Evolutionary conservation across 2,797 vertebrate genomes (phyloP).

Genomic region (Sciurus vulgaris): DNA sequence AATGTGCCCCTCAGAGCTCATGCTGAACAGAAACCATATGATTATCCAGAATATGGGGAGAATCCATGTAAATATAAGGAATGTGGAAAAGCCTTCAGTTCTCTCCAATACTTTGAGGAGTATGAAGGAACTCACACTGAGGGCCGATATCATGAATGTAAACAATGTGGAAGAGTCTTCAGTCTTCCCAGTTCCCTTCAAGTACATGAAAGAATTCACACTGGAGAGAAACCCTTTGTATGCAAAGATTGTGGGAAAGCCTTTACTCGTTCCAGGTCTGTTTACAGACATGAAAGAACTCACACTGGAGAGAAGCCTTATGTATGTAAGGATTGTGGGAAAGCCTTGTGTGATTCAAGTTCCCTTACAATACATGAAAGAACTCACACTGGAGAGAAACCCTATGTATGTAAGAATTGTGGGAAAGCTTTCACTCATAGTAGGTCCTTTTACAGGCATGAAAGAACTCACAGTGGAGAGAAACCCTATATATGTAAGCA

Average conservation of each 20-base stretch:
- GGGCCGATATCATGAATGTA: neutral
- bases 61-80: neutral
- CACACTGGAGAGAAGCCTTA: slow-evolving; percentile 58
- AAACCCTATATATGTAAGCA: slow-evolving; percentile 65
- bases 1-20: neutral
- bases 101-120: neutral
- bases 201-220: neutral
- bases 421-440: neutral
- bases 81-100: neutral
- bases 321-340: slow-evolving; percentile 9
- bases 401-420: neutral
- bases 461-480: slow-evolving; percentile 40
- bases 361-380: neutral
- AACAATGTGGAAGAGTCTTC: neutral
- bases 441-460: slow-evolving; percentile 46
- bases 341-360: neutral
- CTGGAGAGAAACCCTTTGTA: slow-evolving; percentile 25
- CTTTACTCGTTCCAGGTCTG: slow-evolving; percentile 15
- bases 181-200: neutral
- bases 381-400: neutral
- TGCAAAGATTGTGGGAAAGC: slow-evolving; percentile 60
- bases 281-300: slow-evolving; percentile 47
- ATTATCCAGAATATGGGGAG: neutral
- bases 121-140: neutral
- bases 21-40: neutral